Percentiles rank a stretch among this genome's conserved stretches.
Evolutionary conservation across 2,113 vertebrate species (phyloP).

Genomic region (Etheostoma spectabile): DNA sequence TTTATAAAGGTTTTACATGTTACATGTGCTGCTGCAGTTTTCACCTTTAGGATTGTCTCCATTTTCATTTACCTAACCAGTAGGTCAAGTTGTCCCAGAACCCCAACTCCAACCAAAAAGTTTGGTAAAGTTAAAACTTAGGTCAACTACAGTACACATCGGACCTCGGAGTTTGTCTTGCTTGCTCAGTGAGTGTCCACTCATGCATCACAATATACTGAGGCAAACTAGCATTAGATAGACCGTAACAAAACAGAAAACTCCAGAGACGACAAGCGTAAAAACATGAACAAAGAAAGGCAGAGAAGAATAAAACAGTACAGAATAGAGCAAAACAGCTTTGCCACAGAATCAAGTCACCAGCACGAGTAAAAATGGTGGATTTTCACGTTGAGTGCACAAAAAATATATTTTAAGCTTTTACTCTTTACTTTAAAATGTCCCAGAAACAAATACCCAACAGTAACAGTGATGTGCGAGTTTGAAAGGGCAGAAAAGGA

Average conservation of each 20-base stretch:
- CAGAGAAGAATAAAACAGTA: neutral
- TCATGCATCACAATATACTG: conserved; percentile 10
- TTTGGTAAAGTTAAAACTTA: neutral
- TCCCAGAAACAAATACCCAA: neutral
- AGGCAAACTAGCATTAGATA: conserved; percentile 13
- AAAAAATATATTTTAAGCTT: neutral
- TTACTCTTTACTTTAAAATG: neutral
- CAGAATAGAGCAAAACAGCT: conserved; percentile 8
- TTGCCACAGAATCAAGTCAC: neutral
- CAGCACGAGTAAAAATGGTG: neutral
- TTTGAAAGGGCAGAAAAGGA: neutral
- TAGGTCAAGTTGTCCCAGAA: neutral
- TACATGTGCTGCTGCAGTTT: neutral
- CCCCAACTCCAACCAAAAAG: neutral
- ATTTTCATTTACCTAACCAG: neutral
- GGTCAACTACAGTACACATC: neutral
- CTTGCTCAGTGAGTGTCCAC: neutral
- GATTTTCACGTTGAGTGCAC: neutral
- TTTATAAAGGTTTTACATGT: neutral
- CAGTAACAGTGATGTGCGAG: neutral
- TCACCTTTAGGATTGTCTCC: neutral
- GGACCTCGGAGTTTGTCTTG: neutral
- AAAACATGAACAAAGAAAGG: conserved; percentile 18
- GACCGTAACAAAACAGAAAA: conserved; percentile 32
- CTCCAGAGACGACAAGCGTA: conserved; percentile 19